Conservation (phyloP, 2,797 vertebrate species). For the Telmatherina bonti region DNA sequence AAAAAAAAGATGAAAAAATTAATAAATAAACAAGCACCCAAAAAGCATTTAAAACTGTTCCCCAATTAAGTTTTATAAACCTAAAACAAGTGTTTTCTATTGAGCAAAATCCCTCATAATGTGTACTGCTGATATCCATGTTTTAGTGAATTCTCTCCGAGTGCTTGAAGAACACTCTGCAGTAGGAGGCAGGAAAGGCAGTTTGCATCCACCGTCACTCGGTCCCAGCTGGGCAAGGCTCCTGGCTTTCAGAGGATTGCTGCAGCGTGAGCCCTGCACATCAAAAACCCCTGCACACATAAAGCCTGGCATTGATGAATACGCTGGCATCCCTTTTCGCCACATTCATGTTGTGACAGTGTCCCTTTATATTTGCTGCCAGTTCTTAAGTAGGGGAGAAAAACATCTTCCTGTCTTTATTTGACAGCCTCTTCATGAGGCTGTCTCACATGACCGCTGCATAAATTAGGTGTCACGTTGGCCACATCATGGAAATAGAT, state of each 20-base stretch:
- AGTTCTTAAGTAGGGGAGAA: conserved; percentile 77
- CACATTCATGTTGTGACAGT: conserved; percentile 81
- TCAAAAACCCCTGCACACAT: conserved; percentile 78
- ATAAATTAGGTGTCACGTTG: conserved; percentile 66
- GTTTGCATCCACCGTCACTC: conserved; percentile 52
- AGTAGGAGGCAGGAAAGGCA: conserved; percentile 61
- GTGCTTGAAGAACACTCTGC: conserved; percentile 38
- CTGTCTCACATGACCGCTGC: conserved; percentile 69
- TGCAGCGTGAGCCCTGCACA: conserved; percentile 68
- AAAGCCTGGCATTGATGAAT: conserved; percentile 82
- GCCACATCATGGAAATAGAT: conserved; percentile 31
- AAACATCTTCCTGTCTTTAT: conserved; percentile 81
- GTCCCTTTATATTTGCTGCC: conserved; percentile 82
- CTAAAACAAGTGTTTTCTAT: conserved; percentile 32
- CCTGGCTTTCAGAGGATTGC: conserved; percentile 68
- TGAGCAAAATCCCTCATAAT: conserved; percentile 30
- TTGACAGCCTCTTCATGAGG: conserved; percentile 79
- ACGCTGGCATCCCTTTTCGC: conserved; percentile 73
- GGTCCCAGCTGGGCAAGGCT: conserved; percentile 78
- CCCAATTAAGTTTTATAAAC: conserved; percentile 48
- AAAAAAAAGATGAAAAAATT: no score
- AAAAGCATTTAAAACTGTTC: conserved; percentile 31
- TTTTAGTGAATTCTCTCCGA: conserved; percentile 24
- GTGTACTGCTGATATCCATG: conserved; percentile 9
- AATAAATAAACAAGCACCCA: conserved; percentile 12